Conservation (phyloP, 64 coral and sea anemone genomes). For the Actinia equina region DNA sequence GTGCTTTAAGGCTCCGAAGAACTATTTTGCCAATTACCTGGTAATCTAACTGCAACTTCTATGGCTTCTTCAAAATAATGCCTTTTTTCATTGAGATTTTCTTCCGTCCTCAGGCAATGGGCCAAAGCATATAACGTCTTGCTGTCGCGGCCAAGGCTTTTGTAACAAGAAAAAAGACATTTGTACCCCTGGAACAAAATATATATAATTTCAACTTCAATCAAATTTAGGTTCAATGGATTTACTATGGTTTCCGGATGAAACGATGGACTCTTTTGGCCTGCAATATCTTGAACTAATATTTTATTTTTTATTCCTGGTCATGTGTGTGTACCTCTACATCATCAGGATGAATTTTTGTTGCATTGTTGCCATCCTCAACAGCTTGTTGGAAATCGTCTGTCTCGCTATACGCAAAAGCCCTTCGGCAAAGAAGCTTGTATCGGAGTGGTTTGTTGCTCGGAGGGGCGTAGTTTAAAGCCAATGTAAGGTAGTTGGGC, state of each 20-base stretch:
- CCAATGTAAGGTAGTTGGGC: not conserved
- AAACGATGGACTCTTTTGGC: no score
- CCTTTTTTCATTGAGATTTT: not conserved
- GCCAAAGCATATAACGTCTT: not conserved
- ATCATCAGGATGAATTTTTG: not conserved
- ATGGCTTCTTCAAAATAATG: conserved; percentile 1
- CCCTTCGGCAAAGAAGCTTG: not conserved
- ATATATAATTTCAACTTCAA: not conserved
- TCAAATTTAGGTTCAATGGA: not conserved
- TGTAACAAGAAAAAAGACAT: conserved; percentile 1
- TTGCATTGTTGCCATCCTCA: conserved; percentile 1
- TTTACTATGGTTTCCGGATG: no score
- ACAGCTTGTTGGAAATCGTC: conserved; percentile 5
- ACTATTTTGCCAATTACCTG: not conserved
- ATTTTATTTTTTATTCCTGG: not conserved
- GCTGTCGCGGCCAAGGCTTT: not conserved
- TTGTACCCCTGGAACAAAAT: not conserved
- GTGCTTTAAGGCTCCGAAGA: no score
- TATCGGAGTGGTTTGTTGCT: not conserved
- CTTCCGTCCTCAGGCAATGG: not conserved
- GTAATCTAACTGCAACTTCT: not conserved
- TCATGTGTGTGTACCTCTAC: not conserved
- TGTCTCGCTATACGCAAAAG: not conserved
- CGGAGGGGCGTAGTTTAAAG: conserved; percentile 4
- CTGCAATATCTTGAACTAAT: no score